Base-by-base conservation (phyloP, 1,140 invertebrate species). In the Daktulosphaira vitifoliae region DNA sequence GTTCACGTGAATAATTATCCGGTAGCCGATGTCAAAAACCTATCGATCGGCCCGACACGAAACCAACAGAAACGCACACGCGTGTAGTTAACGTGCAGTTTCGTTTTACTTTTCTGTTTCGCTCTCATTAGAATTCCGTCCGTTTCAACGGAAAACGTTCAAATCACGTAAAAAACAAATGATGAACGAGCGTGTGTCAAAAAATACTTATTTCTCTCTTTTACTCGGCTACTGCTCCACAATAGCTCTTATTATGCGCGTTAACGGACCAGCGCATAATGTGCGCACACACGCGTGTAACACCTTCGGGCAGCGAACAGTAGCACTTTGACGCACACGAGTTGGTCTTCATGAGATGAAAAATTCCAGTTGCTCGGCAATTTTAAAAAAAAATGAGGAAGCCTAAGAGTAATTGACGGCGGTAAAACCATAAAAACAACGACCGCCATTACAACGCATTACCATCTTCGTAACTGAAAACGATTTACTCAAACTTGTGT, bases 11-110 rank as follows among this genome's bases (percentile, higher is more conserved):
- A 62, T 62, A 62, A 62, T 62, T 48, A 62, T 62, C 56, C 56
- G 56, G 56, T 62, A 62, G 56, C 56, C 56, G 42, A 62, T 62
- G 56, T 62, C 56, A 62, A 62, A 62, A 62, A 62, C 56, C 56
- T 62, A 62, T 62, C 56, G 29, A 62, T 62, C 53, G 53, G 25
- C 39, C 16, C 23, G 25, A 26, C 39, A 33, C 23, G 39, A 42
- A 6, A 38, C 8, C 8, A 56, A 33, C 11, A 16, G 11, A 44
- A 38, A 44, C 11, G 38, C 25, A 56, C 25, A 59, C 11, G 11
- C 29, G 11, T 33, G 11, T 33, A 33, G 29, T 6, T 6, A 33
- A 33, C 11, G 29, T 11, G 29, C 11, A 5, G 29, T 33, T 33
- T 33, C 29, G 29, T 33, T 11, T 33, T 33, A 11, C 5, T 5